Evolutionary conservation across 2,797 vertebrate species (phyloP).

Genomic region (Cynodonichthys magdalenae): DNA sequence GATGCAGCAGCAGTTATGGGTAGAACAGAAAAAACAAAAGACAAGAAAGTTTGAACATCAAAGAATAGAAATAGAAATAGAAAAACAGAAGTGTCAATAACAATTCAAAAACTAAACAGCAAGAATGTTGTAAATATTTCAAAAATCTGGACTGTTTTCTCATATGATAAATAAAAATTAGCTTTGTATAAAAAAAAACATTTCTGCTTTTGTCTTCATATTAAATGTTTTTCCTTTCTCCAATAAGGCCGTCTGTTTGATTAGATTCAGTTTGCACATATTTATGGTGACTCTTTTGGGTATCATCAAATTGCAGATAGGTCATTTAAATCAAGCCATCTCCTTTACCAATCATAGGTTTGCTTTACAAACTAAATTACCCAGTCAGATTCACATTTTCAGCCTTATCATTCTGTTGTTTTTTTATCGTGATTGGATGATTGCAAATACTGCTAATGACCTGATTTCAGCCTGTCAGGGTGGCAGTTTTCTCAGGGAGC

Average conservation of each 20-base stretch:
- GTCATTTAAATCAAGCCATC: background rate
- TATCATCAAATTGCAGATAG: background rate
- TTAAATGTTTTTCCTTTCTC: background rate
- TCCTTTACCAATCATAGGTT: conserved; percentile 2
- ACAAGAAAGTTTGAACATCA: too few species aligned
- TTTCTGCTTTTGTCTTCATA: too few species aligned
- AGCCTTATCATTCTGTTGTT: background rate
- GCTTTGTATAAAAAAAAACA: too few species aligned
- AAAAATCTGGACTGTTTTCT: too few species aligned
- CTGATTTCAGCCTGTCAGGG: conserved; percentile 13
- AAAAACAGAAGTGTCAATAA: too few species aligned
- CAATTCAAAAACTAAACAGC: too few species aligned
- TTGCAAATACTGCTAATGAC: conserved; percentile 1
- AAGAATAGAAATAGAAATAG: too few species aligned
- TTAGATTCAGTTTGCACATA: background rate
- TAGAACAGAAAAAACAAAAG: too few species aligned
- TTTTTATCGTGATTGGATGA: conserved; percentile 13
- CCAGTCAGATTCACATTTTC: background rate
- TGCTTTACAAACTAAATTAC: background rate
- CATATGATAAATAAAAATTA: too few species aligned
- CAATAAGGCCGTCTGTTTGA: background rate
- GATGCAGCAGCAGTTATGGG: too few species aligned
- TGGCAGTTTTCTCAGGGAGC: conserved; percentile 10
- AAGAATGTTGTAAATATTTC: too few species aligned
- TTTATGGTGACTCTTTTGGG: background rate